Percentiles rank a stretch among this genome's conserved stretches.
Evolutionary conservation across 1,140 invertebrate species (phyloP).

Genomic region (Metaphire vulgaris): DNA sequence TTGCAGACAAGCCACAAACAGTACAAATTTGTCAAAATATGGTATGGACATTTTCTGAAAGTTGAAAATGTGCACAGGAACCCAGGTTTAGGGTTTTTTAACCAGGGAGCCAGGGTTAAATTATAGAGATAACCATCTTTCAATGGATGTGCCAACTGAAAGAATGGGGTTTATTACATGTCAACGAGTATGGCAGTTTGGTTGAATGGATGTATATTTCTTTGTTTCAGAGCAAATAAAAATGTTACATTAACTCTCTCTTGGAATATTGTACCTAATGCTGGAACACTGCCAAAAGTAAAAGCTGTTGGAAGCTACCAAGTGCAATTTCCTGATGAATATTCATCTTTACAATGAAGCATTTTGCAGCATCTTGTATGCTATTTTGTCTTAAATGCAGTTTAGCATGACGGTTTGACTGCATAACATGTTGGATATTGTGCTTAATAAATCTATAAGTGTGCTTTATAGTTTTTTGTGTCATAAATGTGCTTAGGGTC

Average conservation of each 20-base stretch:
- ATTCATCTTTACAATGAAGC: slow-evolving; percentile 51
- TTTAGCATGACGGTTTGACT: too few species aligned
- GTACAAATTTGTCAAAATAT: too few species aligned
- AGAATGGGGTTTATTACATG: neutral
- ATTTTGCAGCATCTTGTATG: too few species aligned
- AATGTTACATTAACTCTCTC: slow-evolving; percentile 89
- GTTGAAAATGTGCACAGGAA: too few species aligned
- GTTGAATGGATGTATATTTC: slow-evolving; percentile 8
- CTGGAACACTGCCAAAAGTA: slow-evolving; percentile 81
- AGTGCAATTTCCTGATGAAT: slow-evolving; percentile 82
- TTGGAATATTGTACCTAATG: slow-evolving; percentile 99
- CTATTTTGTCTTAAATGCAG: too few species aligned
- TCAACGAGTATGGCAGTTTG: slow-evolving; percentile 10
- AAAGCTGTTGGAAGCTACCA: slow-evolving; percentile 72
- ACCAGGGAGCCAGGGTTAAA: neutral
- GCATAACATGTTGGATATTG: too few species aligned
- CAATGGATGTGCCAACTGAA: neutral
- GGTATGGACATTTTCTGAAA: too few species aligned
- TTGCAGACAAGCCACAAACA: too few species aligned
- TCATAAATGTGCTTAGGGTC: too few species aligned
- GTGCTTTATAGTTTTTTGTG: too few species aligned
- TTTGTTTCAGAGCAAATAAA: slow-evolving; percentile 72
- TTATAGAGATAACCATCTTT: neutral
- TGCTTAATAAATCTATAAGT: too few species aligned
- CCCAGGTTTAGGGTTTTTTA: neutral